Base-by-base conservation (phyloP, 2,888 invertebrate genomes). In the Parascotia fuliginaria region DNA sequence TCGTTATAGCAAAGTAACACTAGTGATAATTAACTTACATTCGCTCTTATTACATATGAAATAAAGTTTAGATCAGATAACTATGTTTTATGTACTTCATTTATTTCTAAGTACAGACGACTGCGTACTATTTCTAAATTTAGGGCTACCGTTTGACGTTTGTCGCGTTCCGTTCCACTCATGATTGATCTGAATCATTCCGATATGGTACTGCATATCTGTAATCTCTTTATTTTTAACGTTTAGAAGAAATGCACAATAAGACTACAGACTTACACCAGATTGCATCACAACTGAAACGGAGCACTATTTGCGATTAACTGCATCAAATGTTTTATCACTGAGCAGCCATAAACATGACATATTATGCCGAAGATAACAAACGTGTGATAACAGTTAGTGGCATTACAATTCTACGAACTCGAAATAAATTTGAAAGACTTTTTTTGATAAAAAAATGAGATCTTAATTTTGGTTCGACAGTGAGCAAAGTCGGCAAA, bases 401-500 rank as follows among this genome's bases (percentile, higher is more conserved):
- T 61, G 33, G 38, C 37, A 60, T 54, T 57, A 63, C 50, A 60
- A 61, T 43, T 62, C 44, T 51, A 58, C 42, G 52, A 59, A 60
- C 34, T 50, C 51, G 42, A 59, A 56, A 53, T 42, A 51, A 47
- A 52, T 57, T 65, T 62, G 59, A 67, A 69, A 51, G 64, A 64
- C 65, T 68, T 66, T 61, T 74, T 19, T 7, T 6, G 1, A 73
- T 22, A 46, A 70, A 75, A 75, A 84, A 87, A 87, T 88, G 87
- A 90, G 91, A 91, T 92, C 90, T 83, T 56, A 77, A 87, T 87
- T 86, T 89, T 89, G 87, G 88, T 90, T 88, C 79, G 73, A 87
- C 76, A 84, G 82, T 89, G 88, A 89, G 86, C 86, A 85, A 50
- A 88, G 76, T 80, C 69, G 76, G 81, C 43, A 57, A 60, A 82